Percentiles rank a stretch among this genome's conserved stretches.
Evolutionary conservation across 2,888 invertebrate species (phyloP).

Genomic region (Sminthurides aquaticus): DNA sequence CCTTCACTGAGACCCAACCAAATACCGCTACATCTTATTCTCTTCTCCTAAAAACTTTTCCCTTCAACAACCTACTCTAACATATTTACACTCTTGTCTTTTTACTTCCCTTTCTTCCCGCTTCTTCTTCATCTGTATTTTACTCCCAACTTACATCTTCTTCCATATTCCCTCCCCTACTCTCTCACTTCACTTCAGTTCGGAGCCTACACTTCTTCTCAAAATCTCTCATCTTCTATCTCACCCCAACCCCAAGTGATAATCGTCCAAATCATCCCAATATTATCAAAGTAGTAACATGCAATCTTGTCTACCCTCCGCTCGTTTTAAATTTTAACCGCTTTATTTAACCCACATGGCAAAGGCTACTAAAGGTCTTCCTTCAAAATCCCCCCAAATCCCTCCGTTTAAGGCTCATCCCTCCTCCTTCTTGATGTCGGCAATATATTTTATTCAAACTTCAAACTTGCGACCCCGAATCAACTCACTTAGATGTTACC

Average conservation of each 20-base stretch:
- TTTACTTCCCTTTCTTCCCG: background rate
- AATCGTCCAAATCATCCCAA: background rate
- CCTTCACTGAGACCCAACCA: background rate
- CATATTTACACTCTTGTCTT: constrained; percentile 20
- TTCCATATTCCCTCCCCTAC: too few species aligned
- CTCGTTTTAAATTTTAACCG: background rate
- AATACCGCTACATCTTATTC: constrained; percentile 1
- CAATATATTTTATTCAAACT: background rate
- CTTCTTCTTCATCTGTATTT: background rate
- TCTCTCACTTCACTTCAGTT: too few species aligned
- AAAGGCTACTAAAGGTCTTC: too few species aligned
- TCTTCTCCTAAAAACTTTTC: background rate
- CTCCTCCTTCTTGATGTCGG: too few species aligned
- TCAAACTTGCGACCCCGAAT: background rate
- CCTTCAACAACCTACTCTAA: constrained; percentile 19
- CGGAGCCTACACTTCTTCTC: too few species aligned
- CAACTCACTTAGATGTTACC: background rate
- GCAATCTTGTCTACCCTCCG: background rate
- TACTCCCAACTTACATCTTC: background rate
- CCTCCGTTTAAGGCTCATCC: too few species aligned
- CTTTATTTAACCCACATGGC: background rate
- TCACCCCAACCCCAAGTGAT: too few species aligned
- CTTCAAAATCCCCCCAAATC: too few species aligned
- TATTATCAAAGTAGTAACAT: background rate
- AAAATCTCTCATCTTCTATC: background rate